phyloP scores from a whole-genome alignment of 2,888 invertebrate species.

The Melanotus villosus region DNA sequence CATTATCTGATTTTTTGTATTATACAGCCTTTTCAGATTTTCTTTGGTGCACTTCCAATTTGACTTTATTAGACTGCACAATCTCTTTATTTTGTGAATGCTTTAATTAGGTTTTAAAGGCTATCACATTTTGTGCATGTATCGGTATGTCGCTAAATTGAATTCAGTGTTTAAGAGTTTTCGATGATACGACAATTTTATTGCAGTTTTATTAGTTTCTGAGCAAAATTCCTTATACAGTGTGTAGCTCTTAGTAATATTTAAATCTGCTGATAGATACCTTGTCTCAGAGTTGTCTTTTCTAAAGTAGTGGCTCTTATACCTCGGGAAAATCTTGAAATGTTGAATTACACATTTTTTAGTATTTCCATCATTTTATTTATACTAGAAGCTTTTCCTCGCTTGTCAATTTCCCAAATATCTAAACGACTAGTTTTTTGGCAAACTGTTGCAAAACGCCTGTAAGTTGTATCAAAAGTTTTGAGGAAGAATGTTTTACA shows the following conservation, averaged over 20 bases:
- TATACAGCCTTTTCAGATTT: not conserved
- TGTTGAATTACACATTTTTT: constrained; percentile 4
- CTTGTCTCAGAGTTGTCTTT: constrained; percentile 29
- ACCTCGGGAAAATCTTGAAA: not conserved
- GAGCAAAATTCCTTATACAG: constrained; percentile 40
- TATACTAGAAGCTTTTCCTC: constrained; percentile 28
- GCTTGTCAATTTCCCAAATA: constrained; percentile 21
- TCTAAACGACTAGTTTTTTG: constrained; percentile 26
- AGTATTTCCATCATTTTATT: constrained; percentile 28
- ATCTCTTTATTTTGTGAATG: constrained; percentile 2
- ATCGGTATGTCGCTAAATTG: constrained; percentile 24
- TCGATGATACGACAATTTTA: constrained; percentile 34
- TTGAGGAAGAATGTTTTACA: constrained; percentile 39
- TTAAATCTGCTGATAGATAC: constrained; percentile 36
- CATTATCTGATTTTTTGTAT: not conserved
- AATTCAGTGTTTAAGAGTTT: constrained; percentile 40
- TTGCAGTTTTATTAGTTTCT: constrained; percentile 25
- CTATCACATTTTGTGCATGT: constrained; percentile 7
- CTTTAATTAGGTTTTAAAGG: constrained; percentile 17
- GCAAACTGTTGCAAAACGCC: constrained; percentile 30
- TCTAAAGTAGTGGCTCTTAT: constrained; percentile 36
- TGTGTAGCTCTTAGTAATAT: constrained; percentile 36
- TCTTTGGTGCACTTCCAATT: constrained; percentile 4
- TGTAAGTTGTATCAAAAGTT: constrained; percentile 34
- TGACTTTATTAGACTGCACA: not conserved